These are phyloP conservation scores for Mastomys natalensis DNA, from an alignment of 2,113 vertebrate species.

Conservation along the genomic window DNA sequence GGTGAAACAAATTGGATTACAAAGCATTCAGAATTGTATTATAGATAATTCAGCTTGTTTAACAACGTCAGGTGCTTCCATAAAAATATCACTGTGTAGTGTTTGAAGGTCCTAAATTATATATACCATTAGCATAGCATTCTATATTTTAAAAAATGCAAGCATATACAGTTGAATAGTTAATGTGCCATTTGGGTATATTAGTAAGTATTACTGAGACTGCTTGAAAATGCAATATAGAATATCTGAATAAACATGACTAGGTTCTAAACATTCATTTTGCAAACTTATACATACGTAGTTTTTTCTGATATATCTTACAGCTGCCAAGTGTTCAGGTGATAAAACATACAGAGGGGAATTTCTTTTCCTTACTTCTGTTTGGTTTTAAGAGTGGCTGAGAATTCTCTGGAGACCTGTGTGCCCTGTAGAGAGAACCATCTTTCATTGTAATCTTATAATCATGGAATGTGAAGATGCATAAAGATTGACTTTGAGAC, in stretches of 20 bases:
- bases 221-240: background rate
- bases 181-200: background rate
- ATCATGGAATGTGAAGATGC: background rate
- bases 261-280: constrained; percentile 46
- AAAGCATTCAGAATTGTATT: background rate
- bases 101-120: background rate
- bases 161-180: background rate
- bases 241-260: background rate
- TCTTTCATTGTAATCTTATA: background rate
- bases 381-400: background rate
- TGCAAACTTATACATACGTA: background rate
- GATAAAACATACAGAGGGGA: background rate
- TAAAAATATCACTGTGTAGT: background rate
- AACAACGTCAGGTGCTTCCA: constrained; percentile 12
- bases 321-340: background rate
- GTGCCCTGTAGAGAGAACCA: background rate
- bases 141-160: background rate
- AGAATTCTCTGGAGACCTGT: background rate
- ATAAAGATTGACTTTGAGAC: background rate
- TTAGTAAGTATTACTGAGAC: background rate
- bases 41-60: background rate
- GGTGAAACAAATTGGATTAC: background rate
- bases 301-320: background rate
- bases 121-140: background rate
- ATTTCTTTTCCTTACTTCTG: background rate